Conservation (phyloP, 30 jellyfish, hydroid and myxozoan species). For the Nemopilema nomurai region DNA sequence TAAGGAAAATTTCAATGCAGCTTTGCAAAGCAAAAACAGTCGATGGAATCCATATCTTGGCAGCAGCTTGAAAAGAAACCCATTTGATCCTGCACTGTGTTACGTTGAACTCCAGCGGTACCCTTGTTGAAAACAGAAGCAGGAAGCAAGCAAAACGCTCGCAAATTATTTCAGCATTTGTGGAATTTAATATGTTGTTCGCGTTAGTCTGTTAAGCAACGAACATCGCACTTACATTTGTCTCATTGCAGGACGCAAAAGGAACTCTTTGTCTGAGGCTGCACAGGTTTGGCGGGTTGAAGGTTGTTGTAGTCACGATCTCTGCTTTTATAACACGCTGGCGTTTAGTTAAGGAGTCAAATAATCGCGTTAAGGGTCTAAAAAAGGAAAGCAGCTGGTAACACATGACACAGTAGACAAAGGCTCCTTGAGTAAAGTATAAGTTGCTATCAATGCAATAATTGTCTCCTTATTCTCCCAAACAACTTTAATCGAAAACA, state of each 20-base stretch:
- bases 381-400: no score
- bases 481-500: no score
- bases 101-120: background rate
- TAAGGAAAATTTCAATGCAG: no score
- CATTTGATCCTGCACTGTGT: background rate
- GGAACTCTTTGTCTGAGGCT: conserved; percentile 82
- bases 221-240: background rate
- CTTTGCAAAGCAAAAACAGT: no score
- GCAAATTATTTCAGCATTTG: background rate
- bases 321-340: conserved; percentile 92
- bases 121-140: background rate
- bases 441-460: no score
- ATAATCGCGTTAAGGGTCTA: background rate
- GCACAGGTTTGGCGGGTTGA: conserved; percentile 68
- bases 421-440: no score
- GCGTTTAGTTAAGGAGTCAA: conserved; percentile 25
- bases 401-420: no score
- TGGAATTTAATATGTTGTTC: background rate
- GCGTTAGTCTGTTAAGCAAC: background rate
- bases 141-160: background rate
- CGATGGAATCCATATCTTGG: no score
- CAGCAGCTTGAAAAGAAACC: background rate
- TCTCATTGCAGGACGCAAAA: conserved; percentile 76
- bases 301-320: conserved; percentile 79
- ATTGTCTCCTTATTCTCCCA: no score